phyloP scores from a whole-genome alignment of 2,888 invertebrate species.

The Adelphocoris suturalis region DNA sequence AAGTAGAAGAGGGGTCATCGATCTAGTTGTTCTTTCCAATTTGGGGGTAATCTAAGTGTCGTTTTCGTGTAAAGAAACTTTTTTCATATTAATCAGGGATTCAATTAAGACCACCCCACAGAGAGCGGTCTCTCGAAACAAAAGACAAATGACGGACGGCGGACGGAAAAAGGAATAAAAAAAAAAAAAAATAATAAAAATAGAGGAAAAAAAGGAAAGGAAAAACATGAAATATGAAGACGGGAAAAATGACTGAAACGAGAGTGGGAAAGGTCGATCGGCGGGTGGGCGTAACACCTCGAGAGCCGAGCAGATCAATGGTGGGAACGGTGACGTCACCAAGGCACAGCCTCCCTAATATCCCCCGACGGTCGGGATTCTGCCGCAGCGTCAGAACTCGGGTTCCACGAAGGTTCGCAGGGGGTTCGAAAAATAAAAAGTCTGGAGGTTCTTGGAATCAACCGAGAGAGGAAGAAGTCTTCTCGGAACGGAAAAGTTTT shows the following conservation, averaged over 20 bases:
- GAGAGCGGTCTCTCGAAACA: not conserved
- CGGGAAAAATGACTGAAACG: conserved; percentile 37
- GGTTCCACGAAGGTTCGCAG: not conserved
- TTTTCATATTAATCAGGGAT: conserved; percentile 18
- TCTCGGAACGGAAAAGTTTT: not conserved
- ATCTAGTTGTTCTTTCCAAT: too few species aligned
- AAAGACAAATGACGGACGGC: conserved; percentile 7
- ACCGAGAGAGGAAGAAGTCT: not conserved
- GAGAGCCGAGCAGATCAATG: conserved; percentile 55
- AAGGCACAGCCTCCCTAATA: conserved; percentile 66
- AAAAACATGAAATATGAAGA: conserved; percentile 38
- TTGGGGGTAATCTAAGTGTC: not conserved
- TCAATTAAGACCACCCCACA: not conserved
- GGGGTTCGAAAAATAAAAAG: not conserved
- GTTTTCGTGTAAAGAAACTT: not conserved
- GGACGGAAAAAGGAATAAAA: not conserved
- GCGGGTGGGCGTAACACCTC: conserved; percentile 63
- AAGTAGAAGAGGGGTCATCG: too few species aligned
- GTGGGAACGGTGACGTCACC: conserved; percentile 58
- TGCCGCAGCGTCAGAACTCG: not conserved
- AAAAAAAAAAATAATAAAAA: not conserved
- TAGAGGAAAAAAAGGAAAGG: not conserved
- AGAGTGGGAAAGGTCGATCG: conserved; percentile 46
- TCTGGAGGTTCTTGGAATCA: not conserved
- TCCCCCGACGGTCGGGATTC: conserved; percentile 7